Evolutionary conservation across 2,888 invertebrate genomes (phyloP), one percentile per base, ranked within the genome.

Genomic region (Megamerina dolium): DNA sequence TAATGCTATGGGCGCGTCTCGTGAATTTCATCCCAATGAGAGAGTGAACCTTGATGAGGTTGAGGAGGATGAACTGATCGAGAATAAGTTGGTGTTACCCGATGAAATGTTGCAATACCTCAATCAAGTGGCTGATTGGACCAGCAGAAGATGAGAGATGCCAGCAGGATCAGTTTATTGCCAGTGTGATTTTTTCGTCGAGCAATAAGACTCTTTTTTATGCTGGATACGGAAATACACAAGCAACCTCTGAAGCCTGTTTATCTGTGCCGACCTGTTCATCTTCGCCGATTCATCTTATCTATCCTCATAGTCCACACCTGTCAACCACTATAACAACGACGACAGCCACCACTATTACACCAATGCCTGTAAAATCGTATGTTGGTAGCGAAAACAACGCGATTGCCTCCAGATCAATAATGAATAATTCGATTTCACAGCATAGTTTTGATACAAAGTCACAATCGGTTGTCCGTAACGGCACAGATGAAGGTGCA

Each of bases 61-160:
- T 30, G 91, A 88, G 31, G 90, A 90, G 71, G 89, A 89, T 50
- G 90, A 92, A 73, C 87, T 90, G 77, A 85, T 94, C 54, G 92
- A 93, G 68, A 89, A 91, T 66, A 91, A 92, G 70, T 78, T 94
- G 63, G 87, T 94, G 41, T 85, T 95, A 63, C 95, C 95, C 17
- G 95, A 95, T 67, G 95, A 96, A 73, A 93, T 95, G 91, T 80
- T 91, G 69, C 85, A 89, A 72, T 95, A 93, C 75, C 79, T 95
- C 64, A 89, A 85, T 75, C 88, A 90, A 79, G 80, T 80, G 19
- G 74, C 74, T 10, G 74, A 74, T 50, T 59, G 36, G 30, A 33
- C 13, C 17, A 14, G 14, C 5, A 16, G 5, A 6, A 36, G 41
- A 21, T 16, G n/a, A n/a, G n/a, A 13, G 31, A 12, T 13, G 14